These are phyloP conservation scores for Botrylloides violaceus DNA, from an alignment of 23 tunicate genomes.

Conservation along the genomic window DNA sequence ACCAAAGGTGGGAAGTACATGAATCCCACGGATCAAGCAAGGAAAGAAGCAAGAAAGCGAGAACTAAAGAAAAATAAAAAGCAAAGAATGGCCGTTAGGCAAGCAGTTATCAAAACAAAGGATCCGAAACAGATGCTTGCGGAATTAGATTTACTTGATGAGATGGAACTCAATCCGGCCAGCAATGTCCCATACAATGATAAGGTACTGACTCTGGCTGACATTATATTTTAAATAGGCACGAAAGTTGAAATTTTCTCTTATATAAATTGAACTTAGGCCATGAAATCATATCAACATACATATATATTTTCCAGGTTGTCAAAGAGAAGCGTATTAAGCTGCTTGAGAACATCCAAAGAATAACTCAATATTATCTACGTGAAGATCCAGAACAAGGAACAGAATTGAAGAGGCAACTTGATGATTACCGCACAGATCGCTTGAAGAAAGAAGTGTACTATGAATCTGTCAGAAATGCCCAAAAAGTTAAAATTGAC, in stretches of 20 bases:
- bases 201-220: conserved; percentile 28
- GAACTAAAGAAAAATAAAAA: conserved; percentile 90
- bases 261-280: too few relatives aligned
- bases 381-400: conserved; percentile 70
- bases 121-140: conserved; percentile 81
- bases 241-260: neutral
- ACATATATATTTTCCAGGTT: conserved; percentile 30
- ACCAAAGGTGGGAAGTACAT: conserved; percentile 99
- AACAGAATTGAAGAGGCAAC: conserved; percentile 33
- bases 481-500: conserved; percentile 64
- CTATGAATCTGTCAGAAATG: conserved; percentile 88
- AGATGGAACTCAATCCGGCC: conserved; percentile 78
- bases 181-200: conserved; percentile 60
- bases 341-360: conserved; percentile 53
- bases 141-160: conserved; percentile 78
- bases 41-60: conserved; percentile 83
- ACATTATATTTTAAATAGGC: neutral
- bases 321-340: conserved; percentile 83
- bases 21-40: conserved; percentile 99
- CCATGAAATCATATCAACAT: too few relatives aligned
- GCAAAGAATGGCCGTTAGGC: conserved; percentile 82
- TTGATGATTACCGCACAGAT: conserved; percentile 56
- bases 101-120: conserved; percentile 95
- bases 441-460: conserved; percentile 68
- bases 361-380: conserved; percentile 74